Base-by-base conservation (phyloP, 2,113 vertebrate species). In the Engraulis encrasicolus region DNA sequence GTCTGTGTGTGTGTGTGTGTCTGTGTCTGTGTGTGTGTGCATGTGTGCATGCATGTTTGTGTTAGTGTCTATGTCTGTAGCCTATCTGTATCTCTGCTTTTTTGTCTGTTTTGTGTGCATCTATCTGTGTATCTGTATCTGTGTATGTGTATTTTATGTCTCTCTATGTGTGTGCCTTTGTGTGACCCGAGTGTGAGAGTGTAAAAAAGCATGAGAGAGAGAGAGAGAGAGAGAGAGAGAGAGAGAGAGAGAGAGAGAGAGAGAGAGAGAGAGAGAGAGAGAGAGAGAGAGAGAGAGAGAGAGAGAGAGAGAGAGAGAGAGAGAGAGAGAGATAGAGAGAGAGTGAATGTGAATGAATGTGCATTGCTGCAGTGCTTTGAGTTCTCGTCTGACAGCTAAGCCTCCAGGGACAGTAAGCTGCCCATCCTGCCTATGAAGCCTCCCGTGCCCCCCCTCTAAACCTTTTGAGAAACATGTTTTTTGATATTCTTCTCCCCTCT, bases 181-280 rank as follows among this genome's bases (percentile, higher is more conserved):
- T 61, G 54, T 61, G n/a, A 50, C 79, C 82, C 83, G 87, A 2
- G 52, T 58, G 52, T 58, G 18, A n/a, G 18, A n/a, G 52, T 19
- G n/a, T 23, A 52, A 52, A 52, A 52, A 52, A 11, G 58, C 52
- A 58, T 19, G 7, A 19, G 19, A 58, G 52, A n/a, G 19, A 58
- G 52, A 58, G 19, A 58, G 18, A 58, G 52, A 58, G 52, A 52
- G 50, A 52, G 6, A 58, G 20, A 58, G n/a, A 61, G n/a, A 27
- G n/a, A 61, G 54, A 61, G 20, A 61, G 11, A 58, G 81, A 86
- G 14, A 66, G 9, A 71, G 80, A 58, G 82, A 82, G 83, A 23
- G 31, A 9, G 81, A 31, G n/a, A 85, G 15, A 81, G 78, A 78
- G 50, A 61, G 23, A 81, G n/a, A 54, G 78, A 80, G 79, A 81